Evolutionary conservation across 1,140 invertebrate species (phyloP).

Genomic region (Drosophila orosa): DNA sequence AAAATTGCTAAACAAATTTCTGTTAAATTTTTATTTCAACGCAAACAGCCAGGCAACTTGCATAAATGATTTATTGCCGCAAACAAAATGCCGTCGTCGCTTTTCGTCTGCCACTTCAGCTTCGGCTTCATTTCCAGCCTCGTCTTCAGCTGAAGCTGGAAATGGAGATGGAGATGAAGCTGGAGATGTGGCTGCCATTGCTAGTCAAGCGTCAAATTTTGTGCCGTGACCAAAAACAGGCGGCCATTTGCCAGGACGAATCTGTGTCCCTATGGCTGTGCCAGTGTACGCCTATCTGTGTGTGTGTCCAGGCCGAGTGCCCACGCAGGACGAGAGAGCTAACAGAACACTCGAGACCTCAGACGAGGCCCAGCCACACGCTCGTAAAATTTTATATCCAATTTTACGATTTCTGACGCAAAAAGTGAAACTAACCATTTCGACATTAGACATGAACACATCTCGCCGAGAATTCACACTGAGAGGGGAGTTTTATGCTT

Average conservation of each 20-base stretch:
- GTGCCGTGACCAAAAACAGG: constrained; percentile 79
- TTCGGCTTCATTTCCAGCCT: constrained; percentile 37
- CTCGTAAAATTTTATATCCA: constrained; percentile 83
- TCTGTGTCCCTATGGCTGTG: constrained; percentile 22
- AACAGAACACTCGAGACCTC: constrained; percentile 65
- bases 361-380: constrained; percentile 68
- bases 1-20: constrained; percentile 79
- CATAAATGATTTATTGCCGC: constrained; percentile 81
- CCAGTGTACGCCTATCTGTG: constrained; percentile 4
- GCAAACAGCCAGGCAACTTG: constrained; percentile 73
- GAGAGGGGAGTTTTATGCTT: not conserved
- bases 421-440: constrained; percentile 83
- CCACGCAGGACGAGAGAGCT: constrained; percentile 50
- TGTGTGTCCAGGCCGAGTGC: constrained; percentile 21
- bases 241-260: constrained; percentile 64
- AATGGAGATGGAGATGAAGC: constrained; percentile 42
- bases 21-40: constrained; percentile 70
- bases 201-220: constrained; percentile 81
- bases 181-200: constrained; percentile 72
- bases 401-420: constrained; percentile 83
- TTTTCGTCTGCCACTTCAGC: constrained; percentile 32
- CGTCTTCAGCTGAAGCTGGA: constrained; percentile 33
- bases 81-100: constrained; percentile 58
- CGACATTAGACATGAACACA: constrained; percentile 82
- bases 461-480: constrained; percentile 56